Evolutionary conservation across 2,888 invertebrate species (phyloP), one percentile per base, ranked within the genome.

Genomic region (Diarsia mendica): DNA sequence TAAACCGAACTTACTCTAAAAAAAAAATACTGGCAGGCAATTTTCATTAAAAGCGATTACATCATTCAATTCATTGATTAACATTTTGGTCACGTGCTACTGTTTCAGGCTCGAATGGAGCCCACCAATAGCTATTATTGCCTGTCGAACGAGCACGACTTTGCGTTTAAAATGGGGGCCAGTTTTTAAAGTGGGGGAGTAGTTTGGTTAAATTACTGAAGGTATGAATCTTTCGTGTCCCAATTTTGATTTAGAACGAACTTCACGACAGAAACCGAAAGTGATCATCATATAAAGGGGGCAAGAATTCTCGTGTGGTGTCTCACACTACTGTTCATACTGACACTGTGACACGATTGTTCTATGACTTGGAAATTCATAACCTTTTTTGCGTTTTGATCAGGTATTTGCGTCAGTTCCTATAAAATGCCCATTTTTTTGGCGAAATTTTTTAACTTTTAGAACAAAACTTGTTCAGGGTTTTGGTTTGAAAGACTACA

Each of bases 51-150:
- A 13, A 10, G 8, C 33, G 15, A 39, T 75, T 61, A 69, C 65
- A 23, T 67, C 51, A 55, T 48, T 68, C 39, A 66, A 75, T 80
- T 67, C 51, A 49, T 60, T 68, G 28, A 68, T 80, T 80, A 44
- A 64, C 11, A 80, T 70, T 58, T 67, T 3, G 13, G 58, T 65
- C 76, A 81, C 79, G 79, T 58, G 20, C 28, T 1, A 6, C 74
- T 53, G 58, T 80, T 80, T 80, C 68, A 75, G 60, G 23, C 60
- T 33, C 18, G 20, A 44, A 28, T 33, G 70, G 58, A 67, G 51
- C 46, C 53, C 51, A 20, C 48, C 28, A 48, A 80, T 53, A 33
- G 48, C 23, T 39, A 51, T 61, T 80, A 80, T 75, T 79, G 61
- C 18, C 39, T 58, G 39, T 28, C 18, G 51, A 63, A 69, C 66